A percentile compares a stretch with the other conserved stretches of the same genome.
Conservation (phyloP, 2,797 vertebrate genomes). For the Hydrocynus forskahlii region DNA sequence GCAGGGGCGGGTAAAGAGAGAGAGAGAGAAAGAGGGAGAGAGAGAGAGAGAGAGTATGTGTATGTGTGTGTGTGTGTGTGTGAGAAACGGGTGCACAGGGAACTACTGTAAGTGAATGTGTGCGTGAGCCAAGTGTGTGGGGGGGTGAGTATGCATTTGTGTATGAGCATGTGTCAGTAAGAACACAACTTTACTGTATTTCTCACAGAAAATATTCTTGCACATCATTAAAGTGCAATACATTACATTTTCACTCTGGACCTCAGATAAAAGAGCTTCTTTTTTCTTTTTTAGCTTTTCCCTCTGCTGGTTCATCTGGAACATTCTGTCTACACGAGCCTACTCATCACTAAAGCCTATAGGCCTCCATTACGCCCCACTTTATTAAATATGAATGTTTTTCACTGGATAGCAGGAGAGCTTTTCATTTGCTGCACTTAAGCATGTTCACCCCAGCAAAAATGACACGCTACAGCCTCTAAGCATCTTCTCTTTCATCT, state of each 20-base stretch:
- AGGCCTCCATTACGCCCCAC: conserved; percentile 24
- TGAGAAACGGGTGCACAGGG: conserved; percentile 47
- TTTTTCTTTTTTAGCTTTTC: conserved; percentile 10
- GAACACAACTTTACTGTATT: conserved; percentile 44
- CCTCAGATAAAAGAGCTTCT: conserved; percentile 30
- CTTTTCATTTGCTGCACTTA: conserved; percentile 52
- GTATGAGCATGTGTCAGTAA: conserved; percentile 36
- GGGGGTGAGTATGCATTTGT: conserved; percentile 49
- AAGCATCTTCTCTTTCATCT: not conserved
- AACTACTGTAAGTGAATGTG: conserved; percentile 56
- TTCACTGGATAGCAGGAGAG: conserved; percentile 33
- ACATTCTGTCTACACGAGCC: conserved; percentile 36
- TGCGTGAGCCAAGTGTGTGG: conserved; percentile 48
- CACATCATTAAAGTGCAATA: conserved; percentile 39
- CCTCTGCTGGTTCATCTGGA: conserved; percentile 5
- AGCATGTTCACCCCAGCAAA: conserved; percentile 19
- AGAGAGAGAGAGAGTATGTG: conserved; percentile 41
- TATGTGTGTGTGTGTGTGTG: conserved; percentile 10
- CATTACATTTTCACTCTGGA: conserved; percentile 31
- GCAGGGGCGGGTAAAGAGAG: conserved; percentile 38
- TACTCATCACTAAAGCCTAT: conserved; percentile 29
- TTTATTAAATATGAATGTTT: conserved; percentile 55
- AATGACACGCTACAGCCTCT: conserved; percentile 10
- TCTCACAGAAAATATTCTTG: conserved; percentile 35
- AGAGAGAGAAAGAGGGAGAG: conserved; percentile 19